Percentiles rank a stretch among this genome's conserved stretches.
These are phyloP conservation scores for Chaetorhynchus papuensis DNA, from an alignment of 2,113 vertebrate genomes.

Conservation along the genomic window DNA sequence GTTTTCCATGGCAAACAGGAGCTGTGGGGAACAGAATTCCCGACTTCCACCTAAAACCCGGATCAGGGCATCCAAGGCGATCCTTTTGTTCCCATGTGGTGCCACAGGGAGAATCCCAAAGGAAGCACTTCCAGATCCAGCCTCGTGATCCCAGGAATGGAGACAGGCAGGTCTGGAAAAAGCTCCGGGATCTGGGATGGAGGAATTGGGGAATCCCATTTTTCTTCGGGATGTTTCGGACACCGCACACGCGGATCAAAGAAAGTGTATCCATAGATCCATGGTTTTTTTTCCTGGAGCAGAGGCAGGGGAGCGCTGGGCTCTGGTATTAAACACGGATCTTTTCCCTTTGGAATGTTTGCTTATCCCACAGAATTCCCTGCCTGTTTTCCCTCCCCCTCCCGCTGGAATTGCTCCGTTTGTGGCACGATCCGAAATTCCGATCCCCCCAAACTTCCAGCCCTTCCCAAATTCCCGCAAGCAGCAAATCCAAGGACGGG, in stretches of 20 bases:
- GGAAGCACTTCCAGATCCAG: not conserved
- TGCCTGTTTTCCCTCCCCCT: not conserved
- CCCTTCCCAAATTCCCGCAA: not conserved
- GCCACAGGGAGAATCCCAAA: not conserved
- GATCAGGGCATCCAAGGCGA: not conserved
- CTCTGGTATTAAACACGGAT: not conserved
- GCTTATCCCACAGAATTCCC: not conserved
- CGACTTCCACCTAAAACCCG: fast-evolving
- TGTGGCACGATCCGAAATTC: not conserved
- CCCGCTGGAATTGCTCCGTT: not conserved
- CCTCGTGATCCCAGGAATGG: not conserved
- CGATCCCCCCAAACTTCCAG: too few species aligned
- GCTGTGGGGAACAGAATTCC: not conserved
- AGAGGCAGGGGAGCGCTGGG: not conserved
- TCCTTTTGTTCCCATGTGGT: fast-evolving
- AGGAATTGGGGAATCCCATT: not conserved
- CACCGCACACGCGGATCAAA: fast-evolving
- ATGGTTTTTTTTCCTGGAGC: not conserved
- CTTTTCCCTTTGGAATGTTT: not conserved
- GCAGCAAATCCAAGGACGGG: fast-evolving
- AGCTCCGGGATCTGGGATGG: fast-evolving
- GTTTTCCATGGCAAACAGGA: not conserved
- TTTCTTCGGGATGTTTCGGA: not conserved
- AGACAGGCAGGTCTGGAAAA: fast-evolving
- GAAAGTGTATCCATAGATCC: not conserved